Base-by-base conservation (phyloP, 1,140 invertebrate genomes). In the Orius laevigatus region DNA sequence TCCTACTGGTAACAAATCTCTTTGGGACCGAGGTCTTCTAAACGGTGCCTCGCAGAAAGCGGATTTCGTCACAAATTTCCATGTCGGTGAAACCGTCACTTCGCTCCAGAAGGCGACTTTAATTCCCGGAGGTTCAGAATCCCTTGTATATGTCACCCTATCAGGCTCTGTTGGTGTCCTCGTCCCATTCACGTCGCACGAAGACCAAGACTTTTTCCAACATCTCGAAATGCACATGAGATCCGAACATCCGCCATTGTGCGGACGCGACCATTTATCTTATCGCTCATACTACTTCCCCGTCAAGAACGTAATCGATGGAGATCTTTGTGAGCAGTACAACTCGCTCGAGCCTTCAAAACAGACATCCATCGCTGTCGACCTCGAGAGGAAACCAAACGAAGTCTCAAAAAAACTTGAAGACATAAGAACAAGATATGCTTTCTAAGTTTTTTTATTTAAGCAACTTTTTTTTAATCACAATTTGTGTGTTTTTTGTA, bases 161-260 rank as follows among this genome's bases (percentile, higher is more conserved):
- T 93, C 88, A 53, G 96, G 96, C 9, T 80, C 87, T 5, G 82
- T 99, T 1, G 96, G 95, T 1, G 92, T 96, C 33, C 69, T 99
- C 3, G 86, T 98, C 9, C 93, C 96, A 0, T 98, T 99, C 58
- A 94, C 92, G 0, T 95, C 92, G 20, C 82, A 94, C 59, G 95
- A 99, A 70, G 94, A 98, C 64, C 91, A 94, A 57, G 94, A 98
- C 61, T 98, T 98, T 61, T 98, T 99, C 68, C 94, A 98, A 65
- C 90, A 98, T 70, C 67, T 99, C 45, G 96, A 99, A 65, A 98
- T 99, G 95, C 93, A 99, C 63, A 94, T 99, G 91, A 70, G 96
- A 36, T 89, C 87, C 42, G 94, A 98, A 65, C 87, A 97, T 66
- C 76, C 90, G 0, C 93, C 95, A 0, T 64, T 99, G 0, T 97